Evolutionary conservation across 2,113 vertebrate genomes (phyloP).

Genomic region (Chaetops frenatus): DNA sequence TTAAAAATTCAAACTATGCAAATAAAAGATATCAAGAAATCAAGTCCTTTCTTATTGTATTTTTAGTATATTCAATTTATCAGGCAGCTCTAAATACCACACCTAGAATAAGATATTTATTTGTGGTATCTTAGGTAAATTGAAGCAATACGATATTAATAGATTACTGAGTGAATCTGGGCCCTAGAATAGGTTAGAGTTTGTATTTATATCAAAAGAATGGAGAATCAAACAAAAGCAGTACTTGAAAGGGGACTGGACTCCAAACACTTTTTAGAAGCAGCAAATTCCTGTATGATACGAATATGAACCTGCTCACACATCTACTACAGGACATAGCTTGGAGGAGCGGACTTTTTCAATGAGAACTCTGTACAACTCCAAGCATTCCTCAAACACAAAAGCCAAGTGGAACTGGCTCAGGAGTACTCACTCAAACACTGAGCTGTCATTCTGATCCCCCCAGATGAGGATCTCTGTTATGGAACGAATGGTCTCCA

Average conservation of each 20-base stretch:
- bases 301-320: background rate
- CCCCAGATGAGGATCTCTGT: conserved; percentile 99
- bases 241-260: background rate
- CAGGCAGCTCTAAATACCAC: background rate
- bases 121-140: background rate
- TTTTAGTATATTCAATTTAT: background rate
- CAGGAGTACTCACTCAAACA: conserved; percentile 88
- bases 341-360: background rate
- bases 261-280: background rate
- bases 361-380: background rate
- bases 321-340: background rate
- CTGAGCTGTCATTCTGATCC: conserved; percentile 98
- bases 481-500: conserved; percentile 97
- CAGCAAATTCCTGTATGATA: background rate
- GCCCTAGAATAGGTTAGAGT: background rate
- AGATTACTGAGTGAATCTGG: background rate
- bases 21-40: background rate
- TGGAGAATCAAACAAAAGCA: background rate
- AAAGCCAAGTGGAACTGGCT: background rate
- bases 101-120: background rate
- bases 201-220: background rate
- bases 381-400: background rate
- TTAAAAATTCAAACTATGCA: background rate
- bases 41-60: background rate
- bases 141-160: background rate